These are phyloP conservation scores for Calidris pugnax DNA, from an alignment of 2,113 vertebrate species.

Conservation along the genomic window DNA sequence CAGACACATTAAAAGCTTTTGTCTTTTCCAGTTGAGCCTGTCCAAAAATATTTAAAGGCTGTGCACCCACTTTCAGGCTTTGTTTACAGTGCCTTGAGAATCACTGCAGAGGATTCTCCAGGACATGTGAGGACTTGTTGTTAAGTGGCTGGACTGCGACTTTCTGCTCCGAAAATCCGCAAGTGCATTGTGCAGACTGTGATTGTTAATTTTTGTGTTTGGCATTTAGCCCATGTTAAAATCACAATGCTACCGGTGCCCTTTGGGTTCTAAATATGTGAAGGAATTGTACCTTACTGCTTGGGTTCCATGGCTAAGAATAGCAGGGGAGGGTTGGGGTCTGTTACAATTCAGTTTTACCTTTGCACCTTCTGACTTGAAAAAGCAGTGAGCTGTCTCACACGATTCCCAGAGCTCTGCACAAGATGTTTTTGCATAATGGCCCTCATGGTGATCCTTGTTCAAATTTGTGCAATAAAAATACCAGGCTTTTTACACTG, in stretches of 20 bases:
- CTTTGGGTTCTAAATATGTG: not conserved
- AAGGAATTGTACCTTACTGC: not conserved
- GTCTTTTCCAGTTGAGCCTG: not conserved
- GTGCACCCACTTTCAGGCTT: not conserved
- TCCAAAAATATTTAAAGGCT: not conserved
- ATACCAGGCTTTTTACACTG: not conserved
- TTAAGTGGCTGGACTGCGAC: not conserved
- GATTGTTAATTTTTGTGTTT: not conserved
- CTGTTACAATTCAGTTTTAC: not conserved
- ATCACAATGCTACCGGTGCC: not conserved
- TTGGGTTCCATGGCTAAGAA: not conserved
- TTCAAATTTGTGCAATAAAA: slow-evolving; percentile 1
- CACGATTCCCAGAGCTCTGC: not conserved
- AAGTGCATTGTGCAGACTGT: not conserved
- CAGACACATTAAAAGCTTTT: not conserved
- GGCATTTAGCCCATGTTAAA: not conserved
- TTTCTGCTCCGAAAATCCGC: not conserved
- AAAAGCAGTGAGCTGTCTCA: not conserved
- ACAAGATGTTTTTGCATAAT: not conserved
- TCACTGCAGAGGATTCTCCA: not conserved
- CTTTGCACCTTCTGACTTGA: not conserved
- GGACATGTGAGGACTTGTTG: not conserved
- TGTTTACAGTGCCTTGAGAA: not conserved
- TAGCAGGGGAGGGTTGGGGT: not conserved
- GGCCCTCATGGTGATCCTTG: not conserved